Evolutionary conservation across 2,888 invertebrate species (phyloP).

Genomic region (Dasysyrphus tricinctus): DNA sequence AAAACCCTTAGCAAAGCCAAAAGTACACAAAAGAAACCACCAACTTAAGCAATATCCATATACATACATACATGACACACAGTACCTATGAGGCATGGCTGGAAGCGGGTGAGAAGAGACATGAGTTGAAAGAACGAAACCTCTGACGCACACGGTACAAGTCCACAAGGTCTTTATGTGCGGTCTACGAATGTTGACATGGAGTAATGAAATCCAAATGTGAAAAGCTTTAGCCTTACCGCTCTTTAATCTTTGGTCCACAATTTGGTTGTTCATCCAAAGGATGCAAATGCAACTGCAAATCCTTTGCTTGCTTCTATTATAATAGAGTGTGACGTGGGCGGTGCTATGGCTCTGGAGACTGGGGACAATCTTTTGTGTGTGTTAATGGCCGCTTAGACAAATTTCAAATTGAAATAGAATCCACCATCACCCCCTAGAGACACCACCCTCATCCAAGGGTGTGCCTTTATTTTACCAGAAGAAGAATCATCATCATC

Average conservation of each 20-base stretch:
- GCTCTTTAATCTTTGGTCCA: constrained; percentile 58
- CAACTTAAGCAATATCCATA: constrained; percentile 48
- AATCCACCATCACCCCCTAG: background rate
- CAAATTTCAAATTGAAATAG: constrained; percentile 24
- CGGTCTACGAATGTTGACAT: constrained; percentile 59
- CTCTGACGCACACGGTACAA: constrained; percentile 30
- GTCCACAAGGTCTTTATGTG: constrained; percentile 51
- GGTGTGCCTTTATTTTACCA: constrained; percentile 3
- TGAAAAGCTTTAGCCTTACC: constrained; percentile 42
- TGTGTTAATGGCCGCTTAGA: constrained; percentile 26
- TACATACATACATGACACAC: background rate
- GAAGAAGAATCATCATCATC: constrained; percentile 2
- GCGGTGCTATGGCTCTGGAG: too few relatives aligned
- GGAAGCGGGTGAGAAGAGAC: too few relatives aligned
- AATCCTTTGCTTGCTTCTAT: constrained; percentile 30
- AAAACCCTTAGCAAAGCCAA: constrained; percentile 40
- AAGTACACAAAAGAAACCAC: constrained; percentile 31
- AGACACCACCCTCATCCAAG: background rate
- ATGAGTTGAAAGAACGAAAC: background rate
- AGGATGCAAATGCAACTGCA: constrained; percentile 3
- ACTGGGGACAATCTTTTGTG: background rate
- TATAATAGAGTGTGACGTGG: background rate
- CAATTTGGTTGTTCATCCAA: background rate
- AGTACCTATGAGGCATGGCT: background rate
- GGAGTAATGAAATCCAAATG: constrained; percentile 65